A percentile compares a stretch with the other conserved stretches of the same genome.
These are phyloP conservation scores for Iselma pallidipennis DNA, from an alignment of 2,888 invertebrate genomes.

Conservation along the genomic window DNA sequence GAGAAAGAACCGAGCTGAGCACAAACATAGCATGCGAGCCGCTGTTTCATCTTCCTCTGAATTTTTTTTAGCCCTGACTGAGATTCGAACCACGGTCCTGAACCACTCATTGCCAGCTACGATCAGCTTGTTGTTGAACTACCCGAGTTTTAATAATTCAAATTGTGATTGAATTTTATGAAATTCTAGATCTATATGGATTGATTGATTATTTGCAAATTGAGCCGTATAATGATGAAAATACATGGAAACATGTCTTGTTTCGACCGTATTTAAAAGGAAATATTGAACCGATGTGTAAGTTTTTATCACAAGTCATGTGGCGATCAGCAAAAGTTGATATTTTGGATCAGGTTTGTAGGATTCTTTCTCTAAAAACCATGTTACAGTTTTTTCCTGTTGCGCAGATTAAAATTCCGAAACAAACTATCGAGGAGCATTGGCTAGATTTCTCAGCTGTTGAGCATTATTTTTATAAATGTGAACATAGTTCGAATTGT, in stretches of 20 bases:
- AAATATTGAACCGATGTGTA: conserved; percentile 56
- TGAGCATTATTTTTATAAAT: conserved; percentile 74
- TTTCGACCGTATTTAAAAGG: conserved; percentile 59
- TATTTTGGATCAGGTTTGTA: conserved; percentile 63
- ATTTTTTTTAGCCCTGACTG: too few relatives aligned
- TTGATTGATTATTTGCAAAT: conserved; percentile 64
- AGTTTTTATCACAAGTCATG: conserved; percentile 61
- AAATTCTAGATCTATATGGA: conserved; percentile 56
- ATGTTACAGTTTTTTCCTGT: conserved; percentile 15
- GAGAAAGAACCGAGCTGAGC: too few relatives aligned
- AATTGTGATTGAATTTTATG: too few relatives aligned
- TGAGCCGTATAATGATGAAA: conserved; percentile 59
- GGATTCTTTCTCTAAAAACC: background rate
- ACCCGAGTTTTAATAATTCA: too few relatives aligned
- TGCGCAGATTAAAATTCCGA: conserved; percentile 68
- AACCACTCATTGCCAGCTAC: too few relatives aligned
- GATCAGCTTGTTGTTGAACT: too few relatives aligned
- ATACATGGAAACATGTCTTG: conserved; percentile 61
- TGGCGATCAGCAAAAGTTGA: conserved; percentile 73
- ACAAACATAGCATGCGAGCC: too few relatives aligned
- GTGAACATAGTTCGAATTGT: conserved; percentile 61
- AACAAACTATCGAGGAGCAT: conserved; percentile 63
- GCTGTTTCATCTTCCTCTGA: too few relatives aligned
- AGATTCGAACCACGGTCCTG: too few relatives aligned
- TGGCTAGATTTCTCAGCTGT: conserved; percentile 70